A percentile compares a stretch with the other conserved stretches of the same genome.
These are phyloP conservation scores for Decapterus maruadsi DNA, from an alignment of 2,797 vertebrate genomes.

Conservation along the genomic window DNA sequence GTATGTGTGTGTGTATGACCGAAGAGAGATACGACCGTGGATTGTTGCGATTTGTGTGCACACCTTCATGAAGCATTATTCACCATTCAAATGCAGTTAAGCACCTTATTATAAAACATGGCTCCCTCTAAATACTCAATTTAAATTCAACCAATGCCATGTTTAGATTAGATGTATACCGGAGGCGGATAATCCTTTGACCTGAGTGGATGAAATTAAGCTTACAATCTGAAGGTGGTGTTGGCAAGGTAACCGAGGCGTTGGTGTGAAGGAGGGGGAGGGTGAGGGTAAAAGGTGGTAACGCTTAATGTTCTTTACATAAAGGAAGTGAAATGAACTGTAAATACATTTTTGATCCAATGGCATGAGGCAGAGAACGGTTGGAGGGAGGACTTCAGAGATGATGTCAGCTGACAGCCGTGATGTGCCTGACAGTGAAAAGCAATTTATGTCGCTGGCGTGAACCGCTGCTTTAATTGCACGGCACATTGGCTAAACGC, in stretches of 20 bases:
- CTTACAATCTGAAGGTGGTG: slow-evolving; percentile 30
- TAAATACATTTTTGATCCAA: neutral
- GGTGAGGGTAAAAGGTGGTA: slow-evolving; percentile 22
- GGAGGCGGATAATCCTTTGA: slow-evolving; percentile 52
- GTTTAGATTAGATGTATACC: slow-evolving; percentile 65
- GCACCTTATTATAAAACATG: slow-evolving; percentile 60
- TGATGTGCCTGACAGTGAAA: neutral
- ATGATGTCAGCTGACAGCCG: neutral
- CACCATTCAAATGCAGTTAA: slow-evolving; percentile 63
- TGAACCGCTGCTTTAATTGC: neutral
- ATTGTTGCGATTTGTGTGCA: slow-evolving; percentile 28
- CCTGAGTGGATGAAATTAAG: slow-evolving; percentile 54
- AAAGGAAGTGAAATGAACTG: neutral
- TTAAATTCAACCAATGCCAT: slow-evolving; percentile 65
- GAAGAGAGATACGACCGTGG: neutral
- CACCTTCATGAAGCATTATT: slow-evolving; percentile 47
- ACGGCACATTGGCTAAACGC: no score
- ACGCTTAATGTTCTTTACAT: slow-evolving; percentile 3
- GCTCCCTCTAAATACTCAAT: slow-evolving; percentile 63
- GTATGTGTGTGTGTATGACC: slow-evolving; percentile 21
- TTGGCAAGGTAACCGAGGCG: slow-evolving; percentile 36
- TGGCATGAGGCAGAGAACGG: neutral
- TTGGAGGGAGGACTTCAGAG: neutral
- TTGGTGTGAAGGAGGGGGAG: neutral
- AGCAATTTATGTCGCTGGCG: neutral